phyloP scores from a whole-genome alignment of 2,888 invertebrate genomes.

The Parasteatoda lunata region DNA sequence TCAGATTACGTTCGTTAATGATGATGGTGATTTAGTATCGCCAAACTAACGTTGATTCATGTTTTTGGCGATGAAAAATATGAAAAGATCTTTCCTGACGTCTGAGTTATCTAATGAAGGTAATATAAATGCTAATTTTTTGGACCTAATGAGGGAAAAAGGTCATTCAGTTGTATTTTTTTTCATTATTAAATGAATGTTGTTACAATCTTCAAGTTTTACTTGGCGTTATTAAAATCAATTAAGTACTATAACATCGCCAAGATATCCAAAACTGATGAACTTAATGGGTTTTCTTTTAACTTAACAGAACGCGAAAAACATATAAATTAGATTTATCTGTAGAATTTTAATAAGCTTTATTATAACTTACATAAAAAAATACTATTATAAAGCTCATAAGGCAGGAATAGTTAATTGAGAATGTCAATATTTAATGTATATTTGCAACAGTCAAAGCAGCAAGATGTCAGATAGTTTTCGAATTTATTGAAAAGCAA shows the following conservation, averaged over 20 bases:
- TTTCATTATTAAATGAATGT: slow-evolving; percentile 3
- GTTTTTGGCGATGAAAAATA: slow-evolving; percentile 6
- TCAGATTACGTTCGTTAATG: slow-evolving; percentile 2
- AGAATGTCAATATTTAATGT: too few species aligned
- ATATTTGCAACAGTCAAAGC: too few species aligned
- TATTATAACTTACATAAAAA: too few species aligned
- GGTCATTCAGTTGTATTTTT: not conserved
- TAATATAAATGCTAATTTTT: slow-evolving; percentile 55
- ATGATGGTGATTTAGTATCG: slow-evolving; percentile 27
- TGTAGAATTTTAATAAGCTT: too few species aligned
- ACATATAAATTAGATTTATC: too few species aligned
- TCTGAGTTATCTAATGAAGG: slow-evolving; percentile 24
- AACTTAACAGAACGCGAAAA: too few species aligned
- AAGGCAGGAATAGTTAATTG: too few species aligned
- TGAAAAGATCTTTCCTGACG: slow-evolving; percentile 16
- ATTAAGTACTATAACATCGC: slow-evolving; percentile 22
- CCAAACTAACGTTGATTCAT: slow-evolving; percentile 10
- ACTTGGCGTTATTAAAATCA: slow-evolving; percentile 15
- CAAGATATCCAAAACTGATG: too few species aligned
- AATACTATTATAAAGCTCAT: too few species aligned
- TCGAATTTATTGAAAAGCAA: too few species aligned
- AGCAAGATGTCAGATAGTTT: too few species aligned
- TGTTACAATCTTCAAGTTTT: not conserved
- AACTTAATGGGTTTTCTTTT: too few species aligned
- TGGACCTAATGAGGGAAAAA: slow-evolving; percentile 1